Base-by-base conservation (phyloP, 2,888 invertebrate genomes). In the Tetranychus truncatus region DNA sequence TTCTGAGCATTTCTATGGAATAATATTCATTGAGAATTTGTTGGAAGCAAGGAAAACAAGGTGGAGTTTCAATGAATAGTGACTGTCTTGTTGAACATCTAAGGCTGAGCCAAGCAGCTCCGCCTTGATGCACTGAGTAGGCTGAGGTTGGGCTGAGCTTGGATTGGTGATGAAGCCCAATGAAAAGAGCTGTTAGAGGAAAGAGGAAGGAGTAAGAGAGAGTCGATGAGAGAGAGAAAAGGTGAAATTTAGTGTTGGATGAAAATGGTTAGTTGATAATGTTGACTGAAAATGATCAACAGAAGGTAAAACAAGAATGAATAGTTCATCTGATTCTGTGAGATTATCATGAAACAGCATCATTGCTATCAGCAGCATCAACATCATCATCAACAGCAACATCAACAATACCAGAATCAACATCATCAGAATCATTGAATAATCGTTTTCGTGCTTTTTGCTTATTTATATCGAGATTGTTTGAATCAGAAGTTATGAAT, bases 141-240 rank as follows among this genome's bases (percentile, higher is more conserved):
- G 55, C 7, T 55, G 55, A 55, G 55, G 6, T 15, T 15, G 55
- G 15, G 55, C 7, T 15, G 15, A 55, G 34, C 34, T 34, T 34
- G 55, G 55, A 55, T 55, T 55, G 15, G 55, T 15, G 55, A 15
- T 34, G 21, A 18, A 69, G 8, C 9, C 34, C 34, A 20, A 21
- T 21, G 69, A 11, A 24, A 24, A 20, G 21, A 69, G 21, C n/a
- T 8, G 11, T 20, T 20, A 11, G 5, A 69, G 69, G 20, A 20
- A 44, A 34, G 34, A 45, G 44, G 46, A 72, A 24, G 24, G 72
- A 72, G 72, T n/a, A 24, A 72, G 72, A 72, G 72, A 72, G 45
- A 45, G 72, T 15, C 18, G 45, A 72, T 7, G 7, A 69, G 69
- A n/a, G 21, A 69, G 21, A 24, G 21, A 69, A 11, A 24, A 20